Conservation (phyloP, 2,888 invertebrate species). For the Lithophane socia region DNA sequence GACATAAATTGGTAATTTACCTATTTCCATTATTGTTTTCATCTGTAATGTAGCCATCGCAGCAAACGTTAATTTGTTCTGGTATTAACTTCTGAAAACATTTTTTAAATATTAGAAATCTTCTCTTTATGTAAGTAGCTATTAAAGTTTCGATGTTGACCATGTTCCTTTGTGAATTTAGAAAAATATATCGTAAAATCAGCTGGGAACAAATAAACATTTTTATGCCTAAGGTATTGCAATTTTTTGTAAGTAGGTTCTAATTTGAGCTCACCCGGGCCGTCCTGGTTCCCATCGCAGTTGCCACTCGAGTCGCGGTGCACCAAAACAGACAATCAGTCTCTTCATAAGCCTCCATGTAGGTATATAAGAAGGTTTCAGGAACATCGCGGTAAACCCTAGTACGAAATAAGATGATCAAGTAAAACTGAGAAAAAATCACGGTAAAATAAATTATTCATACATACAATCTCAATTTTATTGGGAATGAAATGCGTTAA, state of each 20-base stretch:
- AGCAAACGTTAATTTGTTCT: constrained; percentile 61
- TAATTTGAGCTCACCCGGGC: constrained; percentile 49
- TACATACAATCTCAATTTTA: no score
- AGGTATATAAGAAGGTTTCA: constrained; percentile 65
- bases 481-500: background rate
- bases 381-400: constrained; percentile 60
- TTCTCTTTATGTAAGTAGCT: background rate
- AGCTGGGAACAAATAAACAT: background rate
- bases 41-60: constrained; percentile 64
- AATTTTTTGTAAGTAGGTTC: background rate
- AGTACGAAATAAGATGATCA: background rate
- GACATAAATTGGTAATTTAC: constrained; percentile 32
- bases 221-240: background rate
- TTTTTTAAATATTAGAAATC: background rate
- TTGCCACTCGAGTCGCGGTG: constrained; percentile 60
- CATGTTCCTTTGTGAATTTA: background rate
- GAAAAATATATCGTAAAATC: background rate
- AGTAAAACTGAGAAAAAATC: background rate
- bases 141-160: background rate
- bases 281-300: constrained; percentile 60
- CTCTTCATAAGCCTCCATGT: constrained; percentile 64
- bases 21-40: constrained; percentile 40
- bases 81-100: constrained; percentile 61
- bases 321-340: constrained; percentile 63
- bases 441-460: background rate